Evolutionary conservation across 2,797 vertebrate species (phyloP).

Genomic region (Oreortyx pictus): DNA sequence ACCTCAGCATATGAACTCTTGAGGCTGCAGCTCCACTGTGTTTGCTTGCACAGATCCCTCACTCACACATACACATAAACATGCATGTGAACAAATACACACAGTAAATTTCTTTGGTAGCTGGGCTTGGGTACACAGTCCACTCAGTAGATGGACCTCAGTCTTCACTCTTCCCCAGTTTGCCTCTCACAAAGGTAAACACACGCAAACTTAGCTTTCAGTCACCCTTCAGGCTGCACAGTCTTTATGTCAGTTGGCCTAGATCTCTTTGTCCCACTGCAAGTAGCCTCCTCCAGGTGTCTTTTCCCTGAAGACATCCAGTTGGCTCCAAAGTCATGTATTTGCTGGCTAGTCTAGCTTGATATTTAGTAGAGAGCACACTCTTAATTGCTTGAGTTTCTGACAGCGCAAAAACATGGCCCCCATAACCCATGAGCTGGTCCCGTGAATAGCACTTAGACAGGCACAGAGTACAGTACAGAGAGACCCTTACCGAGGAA

Average conservation of each 20-base stretch:
- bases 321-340: neutral
- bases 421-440: neutral
- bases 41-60: neutral
- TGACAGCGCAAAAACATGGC: neutral
- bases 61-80: neutral
- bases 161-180: neutral
- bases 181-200: neutral
- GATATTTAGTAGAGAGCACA: neutral
- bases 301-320: neutral
- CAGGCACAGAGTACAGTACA: neutral
- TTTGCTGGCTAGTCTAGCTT: neutral
- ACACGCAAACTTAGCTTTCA: neutral
- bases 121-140: neutral
- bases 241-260: neutral
- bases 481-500: neutral
- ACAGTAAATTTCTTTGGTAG: neutral
- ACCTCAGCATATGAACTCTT: neutral
- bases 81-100: neutral
- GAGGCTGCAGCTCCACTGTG: neutral
- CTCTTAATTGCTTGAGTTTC: neutral
- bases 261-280: neutral
- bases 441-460: neutral
- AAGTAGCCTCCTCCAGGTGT: neutral
- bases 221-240: neutral
- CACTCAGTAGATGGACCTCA: neutral